These are phyloP conservation scores for Ephestia elutella DNA, from an alignment of 1,140 invertebrate species.

Conservation along the genomic window DNA sequence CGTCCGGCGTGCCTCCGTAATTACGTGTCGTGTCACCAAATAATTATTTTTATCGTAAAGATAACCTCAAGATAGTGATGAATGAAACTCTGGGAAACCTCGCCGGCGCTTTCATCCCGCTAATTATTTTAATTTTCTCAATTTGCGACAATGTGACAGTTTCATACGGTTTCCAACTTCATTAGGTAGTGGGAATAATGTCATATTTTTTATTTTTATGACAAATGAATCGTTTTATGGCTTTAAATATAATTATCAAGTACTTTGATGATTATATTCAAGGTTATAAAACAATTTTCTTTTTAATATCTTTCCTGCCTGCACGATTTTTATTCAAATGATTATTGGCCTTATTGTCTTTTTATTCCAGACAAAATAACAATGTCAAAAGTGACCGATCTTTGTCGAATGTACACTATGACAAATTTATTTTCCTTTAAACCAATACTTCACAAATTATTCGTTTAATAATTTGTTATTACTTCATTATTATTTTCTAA, in stretches of 20 bases:
- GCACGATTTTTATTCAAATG: too few relatives aligned
- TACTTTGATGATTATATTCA: too few relatives aligned
- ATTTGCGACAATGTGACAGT: background rate
- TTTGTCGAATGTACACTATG: too few relatives aligned
- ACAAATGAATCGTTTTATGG: background rate
- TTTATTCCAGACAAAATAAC: too few relatives aligned
- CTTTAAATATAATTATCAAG: background rate
- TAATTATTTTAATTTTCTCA: slow-evolving; percentile 1
- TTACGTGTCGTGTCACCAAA: slow-evolving; percentile 33
- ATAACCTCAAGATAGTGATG: slow-evolving; percentile 23
- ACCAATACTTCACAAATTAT: too few relatives aligned
- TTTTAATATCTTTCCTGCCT: too few relatives aligned
- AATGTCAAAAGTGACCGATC: too few relatives aligned
- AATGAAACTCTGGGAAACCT: slow-evolving; percentile 27
- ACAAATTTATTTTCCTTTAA: too few relatives aligned
- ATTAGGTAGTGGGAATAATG: background rate
- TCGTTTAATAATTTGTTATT: too few relatives aligned
- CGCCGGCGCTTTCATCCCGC: background rate
- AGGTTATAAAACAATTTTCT: too few relatives aligned
- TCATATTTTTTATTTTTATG: slow-evolving; percentile 8
- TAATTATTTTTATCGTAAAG: slow-evolving; percentile 28
- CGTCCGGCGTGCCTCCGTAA: slow-evolving; percentile 12
- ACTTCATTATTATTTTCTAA: too few relatives aligned
- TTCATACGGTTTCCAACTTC: background rate
- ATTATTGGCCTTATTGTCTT: too few relatives aligned